phyloP scores from a whole-genome alignment of 2,888 invertebrate genomes.

The Andrena bucephala region DNA sequence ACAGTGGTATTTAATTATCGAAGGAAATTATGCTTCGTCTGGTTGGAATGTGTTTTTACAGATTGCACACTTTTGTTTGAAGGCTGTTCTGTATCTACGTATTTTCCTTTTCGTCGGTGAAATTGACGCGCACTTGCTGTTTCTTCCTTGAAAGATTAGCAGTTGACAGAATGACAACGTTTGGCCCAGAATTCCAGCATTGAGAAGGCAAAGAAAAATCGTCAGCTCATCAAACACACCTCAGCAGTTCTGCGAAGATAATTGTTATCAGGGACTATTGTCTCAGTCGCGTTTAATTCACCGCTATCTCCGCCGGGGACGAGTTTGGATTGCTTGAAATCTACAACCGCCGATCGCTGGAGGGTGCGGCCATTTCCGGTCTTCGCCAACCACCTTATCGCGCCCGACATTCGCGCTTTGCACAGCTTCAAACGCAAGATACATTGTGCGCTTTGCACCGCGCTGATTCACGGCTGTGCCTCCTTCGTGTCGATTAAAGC shows the following conservation, averaged over 20 bases:
- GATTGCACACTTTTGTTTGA: no score
- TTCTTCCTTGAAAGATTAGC: no score
- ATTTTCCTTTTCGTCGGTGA: no score
- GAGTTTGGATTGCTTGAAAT: constrained; percentile 60
- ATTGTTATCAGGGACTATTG: constrained; percentile 5
- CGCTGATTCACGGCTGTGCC: constrained; percentile 37
- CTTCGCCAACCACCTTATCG: constrained; percentile 71
- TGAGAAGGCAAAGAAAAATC: neutral
- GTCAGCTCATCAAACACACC: constrained; percentile 1
- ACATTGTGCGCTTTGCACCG: constrained; percentile 12
- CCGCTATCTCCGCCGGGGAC: constrained; percentile 71
- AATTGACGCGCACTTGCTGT: no score
- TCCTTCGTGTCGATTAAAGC: neutral
- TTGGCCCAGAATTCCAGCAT: neutral
- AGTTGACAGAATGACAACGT: neutral
- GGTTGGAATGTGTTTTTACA: no score
- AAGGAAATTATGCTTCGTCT: no score
- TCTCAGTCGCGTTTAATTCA: constrained; percentile 50
- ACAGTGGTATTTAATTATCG: no score
- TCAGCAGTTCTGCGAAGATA: neutral
- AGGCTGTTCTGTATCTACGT: no score
- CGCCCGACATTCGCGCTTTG: constrained; percentile 57
- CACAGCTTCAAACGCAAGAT: constrained; percentile 28
- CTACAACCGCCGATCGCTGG: constrained; percentile 57
- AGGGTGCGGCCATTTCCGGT: constrained; percentile 69